These are phyloP conservation scores for Iphiclides podalirius DNA, from an alignment of 2,888 invertebrate species.

Conservation along the genomic window DNA sequence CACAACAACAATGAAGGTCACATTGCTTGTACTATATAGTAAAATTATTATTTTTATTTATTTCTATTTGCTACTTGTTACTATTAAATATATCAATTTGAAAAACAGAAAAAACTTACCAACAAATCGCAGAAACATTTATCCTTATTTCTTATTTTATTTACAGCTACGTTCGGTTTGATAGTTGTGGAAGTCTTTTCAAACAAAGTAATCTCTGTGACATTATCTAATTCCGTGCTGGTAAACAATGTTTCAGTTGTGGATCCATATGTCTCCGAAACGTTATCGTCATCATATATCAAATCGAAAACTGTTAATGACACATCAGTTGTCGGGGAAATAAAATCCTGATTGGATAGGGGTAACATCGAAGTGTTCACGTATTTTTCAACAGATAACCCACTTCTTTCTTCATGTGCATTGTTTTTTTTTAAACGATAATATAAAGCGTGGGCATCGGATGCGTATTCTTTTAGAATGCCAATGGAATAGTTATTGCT, in stretches of 20 bases:
- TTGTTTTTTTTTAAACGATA: conserved; percentile 41
- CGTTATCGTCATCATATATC: conserved; percentile 61
- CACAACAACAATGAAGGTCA: conserved; percentile 93
- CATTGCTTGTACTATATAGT: conserved; percentile 81
- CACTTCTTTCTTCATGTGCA: conserved; percentile 28
- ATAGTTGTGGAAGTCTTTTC: conserved; percentile 44
- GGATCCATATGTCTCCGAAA: conserved; percentile 43
- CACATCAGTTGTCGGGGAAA: conserved; percentile 43
- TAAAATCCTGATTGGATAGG: conserved; percentile 22
- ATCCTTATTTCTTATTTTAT: conserved; percentile 36
- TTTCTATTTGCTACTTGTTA: too few relatives aligned
- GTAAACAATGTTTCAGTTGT: conserved; percentile 49
- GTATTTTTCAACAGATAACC: conserved; percentile 33
- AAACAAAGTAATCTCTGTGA: conserved; percentile 60
- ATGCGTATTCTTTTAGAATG: conserved; percentile 44
- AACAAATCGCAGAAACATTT: conserved; percentile 59
- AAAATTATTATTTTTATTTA: conserved; percentile 1
- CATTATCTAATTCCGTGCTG: conserved; percentile 57
- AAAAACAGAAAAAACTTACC: conserved; percentile 45
- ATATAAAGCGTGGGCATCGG: conserved; percentile 60
- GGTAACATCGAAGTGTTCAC: conserved; percentile 38
- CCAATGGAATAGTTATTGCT: conserved; percentile 40
- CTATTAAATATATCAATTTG: too few relatives aligned
- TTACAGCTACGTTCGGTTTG: conserved; percentile 40
- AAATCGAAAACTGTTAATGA: conserved; percentile 53